These are phyloP conservation scores for Barnardius zonarius DNA, from an alignment of 2,113 vertebrate genomes.

Conservation along the genomic window DNA sequence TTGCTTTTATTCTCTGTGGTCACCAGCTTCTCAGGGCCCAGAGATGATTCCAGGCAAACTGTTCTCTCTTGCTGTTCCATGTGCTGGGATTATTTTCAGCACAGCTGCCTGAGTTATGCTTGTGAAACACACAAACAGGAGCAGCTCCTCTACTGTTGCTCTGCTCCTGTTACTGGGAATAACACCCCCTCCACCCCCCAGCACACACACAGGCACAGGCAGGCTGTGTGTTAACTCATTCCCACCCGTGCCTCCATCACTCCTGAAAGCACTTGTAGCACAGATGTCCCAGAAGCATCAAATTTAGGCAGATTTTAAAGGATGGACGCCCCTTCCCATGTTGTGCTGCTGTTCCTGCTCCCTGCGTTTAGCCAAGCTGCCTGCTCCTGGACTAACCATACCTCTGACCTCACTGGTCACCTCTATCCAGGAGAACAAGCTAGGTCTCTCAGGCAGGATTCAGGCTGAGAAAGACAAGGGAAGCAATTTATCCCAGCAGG, in stretches of 20 bases:
- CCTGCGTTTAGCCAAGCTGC: background rate
- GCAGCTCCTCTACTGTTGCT: background rate
- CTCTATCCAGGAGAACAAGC: background rate
- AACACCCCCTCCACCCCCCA: too few relatives aligned
- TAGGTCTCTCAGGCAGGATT: background rate
- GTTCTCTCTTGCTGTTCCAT: background rate
- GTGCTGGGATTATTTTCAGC: background rate
- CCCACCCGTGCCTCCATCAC: background rate
- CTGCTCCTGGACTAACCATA: background rate
- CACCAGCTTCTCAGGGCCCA: background rate
- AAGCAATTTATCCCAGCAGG: background rate
- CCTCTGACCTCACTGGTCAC: accelerated
- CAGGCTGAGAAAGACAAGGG: background rate
- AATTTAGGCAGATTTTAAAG: background rate
- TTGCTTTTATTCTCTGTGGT: background rate
- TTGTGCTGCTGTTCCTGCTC: background rate
- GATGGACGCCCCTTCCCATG: accelerated
- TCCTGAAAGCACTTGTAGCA: background rate
- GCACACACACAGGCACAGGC: background rate
- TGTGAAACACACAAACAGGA: background rate
- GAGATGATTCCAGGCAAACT: background rate
- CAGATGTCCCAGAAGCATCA: too few relatives aligned
- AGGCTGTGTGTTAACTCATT: background rate
- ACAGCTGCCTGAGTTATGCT: background rate
- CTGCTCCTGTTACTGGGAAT: background rate